A percentile compares a stretch with the other conserved stretches of the same genome.
phyloP scores from a whole-genome alignment of 64 coral and sea anemone genomes.

The Pachyseris speciosa region DNA sequence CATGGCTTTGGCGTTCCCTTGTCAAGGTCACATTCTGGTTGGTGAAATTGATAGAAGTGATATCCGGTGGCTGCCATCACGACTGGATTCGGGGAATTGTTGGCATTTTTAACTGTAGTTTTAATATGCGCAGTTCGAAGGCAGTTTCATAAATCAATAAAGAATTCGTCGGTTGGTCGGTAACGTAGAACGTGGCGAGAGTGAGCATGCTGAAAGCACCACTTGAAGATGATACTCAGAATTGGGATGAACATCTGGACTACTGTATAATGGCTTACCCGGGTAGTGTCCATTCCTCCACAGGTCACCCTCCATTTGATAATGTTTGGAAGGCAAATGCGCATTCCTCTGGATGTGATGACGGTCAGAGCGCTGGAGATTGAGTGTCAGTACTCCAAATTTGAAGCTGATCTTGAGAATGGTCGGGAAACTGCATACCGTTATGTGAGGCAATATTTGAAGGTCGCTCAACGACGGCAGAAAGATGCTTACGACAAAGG shows the following conservation, averaged over 20 bases:
- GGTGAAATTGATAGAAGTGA: too few species aligned
- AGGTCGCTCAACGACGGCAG: neutral
- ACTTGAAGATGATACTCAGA: slow-evolving; percentile 12
- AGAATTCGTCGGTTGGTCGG: too few species aligned
- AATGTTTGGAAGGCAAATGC: neutral
- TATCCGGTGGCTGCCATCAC: too few species aligned
- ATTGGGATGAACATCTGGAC: slow-evolving; percentile 26
- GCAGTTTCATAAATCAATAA: too few species aligned
- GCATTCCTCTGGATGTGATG: slow-evolving; percentile 61
- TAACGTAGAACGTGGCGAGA: too few species aligned
- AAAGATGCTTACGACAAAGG: slow-evolving; percentile 29
- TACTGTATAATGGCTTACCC: neutral
- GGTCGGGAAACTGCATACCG: neutral
- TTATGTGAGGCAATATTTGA: slow-evolving; percentile 22
- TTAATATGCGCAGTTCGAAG: too few species aligned
- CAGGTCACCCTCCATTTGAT: neutral
- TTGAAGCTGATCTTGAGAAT: neutral
- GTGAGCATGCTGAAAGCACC: slow-evolving; percentile 37
- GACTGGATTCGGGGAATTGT: too few species aligned
- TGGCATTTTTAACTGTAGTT: too few species aligned
- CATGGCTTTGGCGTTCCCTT: too few species aligned
- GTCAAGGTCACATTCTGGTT: too few species aligned
- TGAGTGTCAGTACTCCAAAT: slow-evolving; percentile 1
- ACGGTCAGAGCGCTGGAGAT: neutral
- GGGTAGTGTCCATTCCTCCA: slow-evolving; percentile 1